Evolutionary conservation across 2,888 invertebrate genomes (phyloP).

Genomic region (Mythimna impura): DNA sequence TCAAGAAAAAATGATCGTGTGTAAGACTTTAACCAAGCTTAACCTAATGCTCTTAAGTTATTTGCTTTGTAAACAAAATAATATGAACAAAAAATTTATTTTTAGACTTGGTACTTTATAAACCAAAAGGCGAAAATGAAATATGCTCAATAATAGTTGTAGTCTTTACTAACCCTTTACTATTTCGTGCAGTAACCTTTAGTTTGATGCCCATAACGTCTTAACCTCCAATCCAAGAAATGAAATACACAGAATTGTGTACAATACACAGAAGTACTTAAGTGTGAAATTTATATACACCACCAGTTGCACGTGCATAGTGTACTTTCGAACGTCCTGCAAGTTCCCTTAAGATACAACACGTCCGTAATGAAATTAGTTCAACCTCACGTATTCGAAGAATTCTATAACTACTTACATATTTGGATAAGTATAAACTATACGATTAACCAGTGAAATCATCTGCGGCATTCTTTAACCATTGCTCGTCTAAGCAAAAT

Average conservation of each 20-base stretch:
- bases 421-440: slow-evolving; percentile 65
- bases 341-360: slow-evolving; percentile 74
- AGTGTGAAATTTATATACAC: slow-evolving; percentile 62
- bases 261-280: slow-evolving; percentile 66
- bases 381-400: slow-evolving; percentile 75
- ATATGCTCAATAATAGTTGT: background rate
- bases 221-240: background rate
- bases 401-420: slow-evolving; percentile 68
- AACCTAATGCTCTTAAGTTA: background rate
- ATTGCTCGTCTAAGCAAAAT: slow-evolving; percentile 56
- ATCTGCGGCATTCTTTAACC: slow-evolving; percentile 63
- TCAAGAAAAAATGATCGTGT: too few relatives aligned
- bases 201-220: background rate
- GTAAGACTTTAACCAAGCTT: too few relatives aligned
- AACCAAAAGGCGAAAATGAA: background rate
- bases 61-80: background rate
- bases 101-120: background rate
- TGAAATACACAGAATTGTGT: slow-evolving; percentile 62
- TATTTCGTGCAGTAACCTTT: background rate
- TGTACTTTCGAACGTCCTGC: slow-evolving; percentile 46
- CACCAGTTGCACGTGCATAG: slow-evolving; percentile 47
- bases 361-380: slow-evolving; percentile 76
- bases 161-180: background rate
- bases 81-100: background rate
- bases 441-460: slow-evolving; percentile 63